Conservation (phyloP, 2,113 vertebrate genomes). For the Antechinus stuartii region DNA sequence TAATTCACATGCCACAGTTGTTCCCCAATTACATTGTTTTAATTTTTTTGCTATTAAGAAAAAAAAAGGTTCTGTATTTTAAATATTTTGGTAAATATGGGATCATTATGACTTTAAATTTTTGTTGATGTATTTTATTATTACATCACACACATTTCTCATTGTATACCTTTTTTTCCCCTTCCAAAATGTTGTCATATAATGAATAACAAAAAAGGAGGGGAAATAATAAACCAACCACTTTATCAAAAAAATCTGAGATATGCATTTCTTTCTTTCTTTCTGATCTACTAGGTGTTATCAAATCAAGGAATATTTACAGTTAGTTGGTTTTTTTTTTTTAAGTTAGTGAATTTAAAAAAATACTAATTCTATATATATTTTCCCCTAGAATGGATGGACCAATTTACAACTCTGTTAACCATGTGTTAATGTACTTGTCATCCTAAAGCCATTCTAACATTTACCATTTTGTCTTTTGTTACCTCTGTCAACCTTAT, state of each 20-base stretch:
- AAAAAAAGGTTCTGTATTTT: not conserved
- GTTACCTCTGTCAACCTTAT: not conserved
- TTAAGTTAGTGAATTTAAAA: not conserved
- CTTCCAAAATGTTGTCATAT: not conserved
- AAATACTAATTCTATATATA: not conserved
- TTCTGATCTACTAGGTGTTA: not conserved
- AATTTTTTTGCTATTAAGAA: not conserved
- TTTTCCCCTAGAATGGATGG: not conserved
- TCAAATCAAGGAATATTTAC: not conserved
- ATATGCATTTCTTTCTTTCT: not conserved
- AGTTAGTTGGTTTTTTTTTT: not conserved
- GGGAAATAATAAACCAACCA: not conserved
- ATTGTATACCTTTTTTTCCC: not conserved
- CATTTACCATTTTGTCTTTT: not conserved
- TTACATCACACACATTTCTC: not conserved
- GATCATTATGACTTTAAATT: not conserved
- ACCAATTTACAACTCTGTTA: not conserved
- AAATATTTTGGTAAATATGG: not conserved
- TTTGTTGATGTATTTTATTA: not conserved
- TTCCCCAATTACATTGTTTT: not conserved
- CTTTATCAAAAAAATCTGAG: not conserved
- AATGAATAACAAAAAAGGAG: not conserved
- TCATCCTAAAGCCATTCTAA: not conserved
- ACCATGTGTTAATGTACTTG: not conserved
- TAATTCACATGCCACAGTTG: not conserved